Evolutionary conservation across 2,113 vertebrate species (phyloP).

Genomic region (Elaphurus davidianus): DNA sequence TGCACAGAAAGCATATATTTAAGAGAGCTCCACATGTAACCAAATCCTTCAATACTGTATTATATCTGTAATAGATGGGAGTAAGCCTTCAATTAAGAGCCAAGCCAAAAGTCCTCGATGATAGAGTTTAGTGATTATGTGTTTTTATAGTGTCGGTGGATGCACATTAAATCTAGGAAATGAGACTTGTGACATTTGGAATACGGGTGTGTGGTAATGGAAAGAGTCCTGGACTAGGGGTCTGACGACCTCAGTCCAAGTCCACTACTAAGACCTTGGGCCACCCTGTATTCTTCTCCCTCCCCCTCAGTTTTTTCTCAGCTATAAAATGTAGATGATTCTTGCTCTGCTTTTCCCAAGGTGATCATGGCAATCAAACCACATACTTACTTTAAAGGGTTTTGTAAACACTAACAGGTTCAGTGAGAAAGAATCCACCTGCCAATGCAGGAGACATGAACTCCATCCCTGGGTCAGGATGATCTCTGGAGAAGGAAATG

Average conservation of each 20-base stretch:
- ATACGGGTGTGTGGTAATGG: neutral
- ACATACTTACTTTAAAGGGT: neutral
- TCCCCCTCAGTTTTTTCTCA: neutral
- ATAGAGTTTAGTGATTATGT: neutral
- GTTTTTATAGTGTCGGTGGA: slow-evolving; percentile 27
- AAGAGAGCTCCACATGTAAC: slow-evolving; percentile 25
- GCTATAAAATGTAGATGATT: neutral
- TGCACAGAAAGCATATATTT: slow-evolving; percentile 46
- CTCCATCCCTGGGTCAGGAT: neutral
- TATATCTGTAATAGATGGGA: slow-evolving; percentile 26
- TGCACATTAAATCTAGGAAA: neutral
- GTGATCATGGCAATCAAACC: neutral
- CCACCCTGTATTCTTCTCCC: neutral
- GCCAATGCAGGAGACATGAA: neutral
- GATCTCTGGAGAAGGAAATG: neutral
- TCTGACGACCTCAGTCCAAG: neutral
- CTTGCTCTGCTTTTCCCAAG: neutral
- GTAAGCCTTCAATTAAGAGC: slow-evolving; percentile 46
- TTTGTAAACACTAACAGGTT: neutral
- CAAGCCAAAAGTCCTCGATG: slow-evolving; percentile 42
- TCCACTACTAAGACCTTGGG: neutral
- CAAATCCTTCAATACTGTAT: slow-evolving; percentile 26
- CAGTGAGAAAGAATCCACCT: neutral
- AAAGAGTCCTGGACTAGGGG: neutral
- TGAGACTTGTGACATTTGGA: slow-evolving; percentile 9